Conservation (phyloP, 2,888 invertebrate species). For the Machimus rusticus region DNA sequence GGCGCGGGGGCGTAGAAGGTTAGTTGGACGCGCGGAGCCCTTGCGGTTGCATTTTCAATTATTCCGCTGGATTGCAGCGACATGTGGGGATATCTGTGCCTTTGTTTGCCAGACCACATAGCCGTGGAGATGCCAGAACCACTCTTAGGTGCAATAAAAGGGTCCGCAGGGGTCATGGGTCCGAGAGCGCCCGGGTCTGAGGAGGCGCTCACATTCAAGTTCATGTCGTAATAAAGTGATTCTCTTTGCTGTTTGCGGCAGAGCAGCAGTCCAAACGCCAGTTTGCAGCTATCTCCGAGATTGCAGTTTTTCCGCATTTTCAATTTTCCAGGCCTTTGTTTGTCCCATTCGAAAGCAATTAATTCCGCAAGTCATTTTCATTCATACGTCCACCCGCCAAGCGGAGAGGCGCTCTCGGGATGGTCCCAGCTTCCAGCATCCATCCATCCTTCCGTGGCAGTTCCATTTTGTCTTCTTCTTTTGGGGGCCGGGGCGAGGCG, state of each 20-base stretch:
- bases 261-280: neutral
- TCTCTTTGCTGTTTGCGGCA: neutral
- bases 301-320: constrained; percentile 8
- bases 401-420: neutral
- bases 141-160: neutral
- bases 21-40: neutral
- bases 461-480: neutral
- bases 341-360: constrained; percentile 25
- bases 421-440: neutral
- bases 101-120: neutral
- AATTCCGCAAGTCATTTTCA: constrained; percentile 14
- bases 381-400: neutral
- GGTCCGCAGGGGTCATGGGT: neutral
- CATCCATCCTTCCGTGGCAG: neutral
- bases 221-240: constrained; percentile 3
- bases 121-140: neutral
- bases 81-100: neutral
- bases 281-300: neutral
- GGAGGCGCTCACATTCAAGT: neutral
- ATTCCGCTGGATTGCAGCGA: neutral
- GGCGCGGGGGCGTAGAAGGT: neutral
- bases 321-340: neutral
- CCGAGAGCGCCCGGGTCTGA: neutral
- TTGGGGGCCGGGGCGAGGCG: neutral
- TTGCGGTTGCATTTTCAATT: neutral